phyloP scores from a whole-genome alignment of 2,888 invertebrate species.

The Cremastinae sp. region DNA sequence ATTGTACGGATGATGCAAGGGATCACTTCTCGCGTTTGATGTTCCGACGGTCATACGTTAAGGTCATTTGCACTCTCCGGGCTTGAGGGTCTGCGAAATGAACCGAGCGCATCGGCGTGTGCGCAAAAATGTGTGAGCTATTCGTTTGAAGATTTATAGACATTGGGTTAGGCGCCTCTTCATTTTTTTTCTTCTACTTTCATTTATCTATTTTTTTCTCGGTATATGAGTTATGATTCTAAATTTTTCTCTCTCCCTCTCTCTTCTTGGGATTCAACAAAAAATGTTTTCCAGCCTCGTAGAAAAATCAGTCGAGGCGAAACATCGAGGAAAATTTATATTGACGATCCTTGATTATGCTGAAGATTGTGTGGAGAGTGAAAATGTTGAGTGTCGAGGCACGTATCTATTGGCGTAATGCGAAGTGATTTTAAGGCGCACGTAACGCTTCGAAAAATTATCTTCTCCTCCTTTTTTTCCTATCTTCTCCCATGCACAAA shows the following conservation, averaged over 20 bases:
- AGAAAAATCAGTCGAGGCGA: constrained; percentile 4
- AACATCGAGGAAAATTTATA: not conserved
- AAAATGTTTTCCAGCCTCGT: constrained; percentile 41
- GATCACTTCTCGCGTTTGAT: constrained; percentile 59
- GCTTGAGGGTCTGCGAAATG: constrained; percentile 40
- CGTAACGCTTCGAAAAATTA: not conserved
- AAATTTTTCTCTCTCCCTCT: constrained; percentile 38
- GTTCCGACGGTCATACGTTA: constrained; percentile 63
- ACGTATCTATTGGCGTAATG: constrained; percentile 7
- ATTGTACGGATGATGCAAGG: constrained; percentile 51
- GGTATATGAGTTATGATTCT: constrained; percentile 58
- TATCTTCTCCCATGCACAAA: not conserved
- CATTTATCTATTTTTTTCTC: constrained; percentile 26
- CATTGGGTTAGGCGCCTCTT: constrained; percentile 58
- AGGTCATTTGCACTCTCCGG: constrained; percentile 60
- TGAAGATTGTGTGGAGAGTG: constrained; percentile 12
- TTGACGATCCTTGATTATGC: constrained; percentile 12
- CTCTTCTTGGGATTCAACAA: constrained; percentile 43
- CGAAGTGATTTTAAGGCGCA: not conserved
- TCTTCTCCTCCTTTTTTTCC: not conserved
- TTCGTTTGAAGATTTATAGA: constrained; percentile 56
- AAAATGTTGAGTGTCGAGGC: not conserved
- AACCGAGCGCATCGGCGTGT: constrained; percentile 15
- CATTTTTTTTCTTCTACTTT: constrained; percentile 40
- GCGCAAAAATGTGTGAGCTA: constrained; percentile 40